phyloP scores from a whole-genome alignment of 2,888 invertebrate genomes.

The Gryllus longicercus region DNA sequence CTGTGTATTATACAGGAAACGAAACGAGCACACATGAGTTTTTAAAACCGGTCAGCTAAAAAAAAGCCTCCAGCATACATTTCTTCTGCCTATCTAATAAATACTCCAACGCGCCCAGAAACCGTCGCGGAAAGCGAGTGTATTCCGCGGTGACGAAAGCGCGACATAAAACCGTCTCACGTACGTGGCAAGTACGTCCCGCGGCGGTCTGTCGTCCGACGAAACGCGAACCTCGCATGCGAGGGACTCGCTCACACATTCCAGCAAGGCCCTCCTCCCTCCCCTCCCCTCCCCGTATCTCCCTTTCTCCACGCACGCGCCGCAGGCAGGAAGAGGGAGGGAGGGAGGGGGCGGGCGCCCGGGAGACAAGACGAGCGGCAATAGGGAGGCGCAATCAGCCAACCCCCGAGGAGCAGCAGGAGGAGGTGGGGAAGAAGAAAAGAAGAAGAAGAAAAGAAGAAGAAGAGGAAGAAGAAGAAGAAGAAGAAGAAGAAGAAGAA shows the following conservation, averaged over 20 bases:
- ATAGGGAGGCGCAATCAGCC: not conserved
- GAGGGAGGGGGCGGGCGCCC: not conserved
- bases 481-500: constrained; percentile 30
- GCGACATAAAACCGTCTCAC: not conserved
- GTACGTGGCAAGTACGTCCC: constrained; percentile 12
- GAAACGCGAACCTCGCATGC: no score
- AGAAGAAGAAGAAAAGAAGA: constrained; percentile 25
- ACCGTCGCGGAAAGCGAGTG: no score
- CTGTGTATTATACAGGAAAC: no score
- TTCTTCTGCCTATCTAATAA: no score
- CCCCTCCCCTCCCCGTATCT: not conserved
- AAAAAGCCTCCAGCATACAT: no score
- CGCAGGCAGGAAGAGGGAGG: not conserved
- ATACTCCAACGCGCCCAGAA: no score
- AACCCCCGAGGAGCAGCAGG: constrained; percentile 31
- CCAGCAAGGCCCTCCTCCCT: no score
- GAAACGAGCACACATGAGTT: no score
- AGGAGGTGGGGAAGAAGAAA: constrained; percentile 35
- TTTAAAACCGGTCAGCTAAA: no score
- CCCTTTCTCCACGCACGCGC: not conserved
- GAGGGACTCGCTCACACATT: no score
- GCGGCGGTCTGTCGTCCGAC: not conserved
- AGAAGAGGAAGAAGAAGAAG: not conserved
- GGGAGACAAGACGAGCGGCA: not conserved
- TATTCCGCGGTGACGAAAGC: no score